Conservation (phyloP, 1,140 invertebrate genomes). For the Drosophila tsacasi region DNA sequence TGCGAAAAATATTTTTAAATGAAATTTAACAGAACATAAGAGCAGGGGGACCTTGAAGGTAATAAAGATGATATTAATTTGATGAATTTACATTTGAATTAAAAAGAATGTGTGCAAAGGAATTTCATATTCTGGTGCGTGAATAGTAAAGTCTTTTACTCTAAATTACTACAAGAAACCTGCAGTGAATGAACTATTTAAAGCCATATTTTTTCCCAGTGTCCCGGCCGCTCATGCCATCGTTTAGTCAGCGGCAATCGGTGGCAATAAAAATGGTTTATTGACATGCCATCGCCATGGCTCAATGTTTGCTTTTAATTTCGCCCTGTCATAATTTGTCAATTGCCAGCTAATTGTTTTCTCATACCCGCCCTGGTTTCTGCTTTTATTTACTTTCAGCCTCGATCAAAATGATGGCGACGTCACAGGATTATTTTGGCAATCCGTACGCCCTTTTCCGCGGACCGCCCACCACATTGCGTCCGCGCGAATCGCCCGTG, state of each 20-base stretch:
- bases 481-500: conserved; percentile 75
- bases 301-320: conserved; percentile 65
- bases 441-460: conserved; percentile 83
- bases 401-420: conserved; percentile 75
- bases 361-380: not conserved
- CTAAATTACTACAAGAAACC: not conserved
- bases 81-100: not conserved
- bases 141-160: too few species aligned
- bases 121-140: too few species aligned
- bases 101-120: too few species aligned
- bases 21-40: not conserved
- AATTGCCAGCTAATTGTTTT: conserved; percentile 60
- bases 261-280: conserved; percentile 60
- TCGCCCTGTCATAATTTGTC: conserved; percentile 52
- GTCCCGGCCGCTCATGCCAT: conserved; percentile 30
- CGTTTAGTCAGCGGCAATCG: conserved; percentile 68
- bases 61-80: not conserved
- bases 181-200: not conserved
- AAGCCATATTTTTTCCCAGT: not conserved
- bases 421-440: conserved; percentile 83
- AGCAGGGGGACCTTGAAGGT: not conserved
- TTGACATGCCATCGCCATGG: conserved; percentile 59
- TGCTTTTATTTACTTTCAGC: conserved; percentile 32
- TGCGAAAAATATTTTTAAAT: conserved; percentile 2
- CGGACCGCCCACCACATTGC: conserved; percentile 75